These are phyloP conservation scores for Phaenicophaeus curvirostris DNA, from an alignment of 2,797 vertebrate genomes.

Conservation along the genomic window DNA sequence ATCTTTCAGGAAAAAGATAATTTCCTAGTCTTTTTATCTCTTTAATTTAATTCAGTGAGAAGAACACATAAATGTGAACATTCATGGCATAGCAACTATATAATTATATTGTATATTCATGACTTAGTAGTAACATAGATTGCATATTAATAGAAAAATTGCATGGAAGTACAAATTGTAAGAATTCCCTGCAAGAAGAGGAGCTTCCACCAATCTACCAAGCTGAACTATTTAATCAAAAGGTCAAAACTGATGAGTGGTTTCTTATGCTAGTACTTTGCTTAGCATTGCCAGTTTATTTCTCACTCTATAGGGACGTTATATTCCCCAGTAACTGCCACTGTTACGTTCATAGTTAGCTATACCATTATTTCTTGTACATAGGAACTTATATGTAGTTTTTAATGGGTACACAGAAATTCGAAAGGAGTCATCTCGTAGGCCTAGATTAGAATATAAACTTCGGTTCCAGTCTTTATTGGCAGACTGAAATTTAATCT, in stretches of 20 bases:
- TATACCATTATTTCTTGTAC: not conserved
- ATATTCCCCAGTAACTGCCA: not conserved
- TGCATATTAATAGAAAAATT: not conserved
- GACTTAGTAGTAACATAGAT: not conserved
- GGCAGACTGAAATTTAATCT: not conserved
- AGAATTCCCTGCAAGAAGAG: not conserved
- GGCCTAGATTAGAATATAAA: not conserved
- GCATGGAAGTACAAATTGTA: not conserved
- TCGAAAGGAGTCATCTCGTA: not conserved
- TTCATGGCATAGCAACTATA: not conserved
- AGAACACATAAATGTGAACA: not conserved
- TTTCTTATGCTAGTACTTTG: not conserved
- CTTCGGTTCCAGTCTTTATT: not conserved
- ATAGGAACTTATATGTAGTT: not conserved
- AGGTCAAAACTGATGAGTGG: not conserved
- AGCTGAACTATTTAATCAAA: not conserved
- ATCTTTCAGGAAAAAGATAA: not conserved
- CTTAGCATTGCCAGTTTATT: not conserved
- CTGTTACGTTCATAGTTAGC: not conserved
- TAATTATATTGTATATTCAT: not conserved
- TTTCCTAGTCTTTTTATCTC: not conserved
- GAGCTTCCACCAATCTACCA: rapidly evolving
- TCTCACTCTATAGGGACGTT: not conserved
- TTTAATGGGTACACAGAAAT: not conserved
- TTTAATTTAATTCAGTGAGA: not conserved